Percentiles rank a stretch among this genome's conserved stretches.
These are phyloP conservation scores for Psephotus haematonotus DNA, from an alignment of 2,113 vertebrate genomes.

Conservation along the genomic window DNA sequence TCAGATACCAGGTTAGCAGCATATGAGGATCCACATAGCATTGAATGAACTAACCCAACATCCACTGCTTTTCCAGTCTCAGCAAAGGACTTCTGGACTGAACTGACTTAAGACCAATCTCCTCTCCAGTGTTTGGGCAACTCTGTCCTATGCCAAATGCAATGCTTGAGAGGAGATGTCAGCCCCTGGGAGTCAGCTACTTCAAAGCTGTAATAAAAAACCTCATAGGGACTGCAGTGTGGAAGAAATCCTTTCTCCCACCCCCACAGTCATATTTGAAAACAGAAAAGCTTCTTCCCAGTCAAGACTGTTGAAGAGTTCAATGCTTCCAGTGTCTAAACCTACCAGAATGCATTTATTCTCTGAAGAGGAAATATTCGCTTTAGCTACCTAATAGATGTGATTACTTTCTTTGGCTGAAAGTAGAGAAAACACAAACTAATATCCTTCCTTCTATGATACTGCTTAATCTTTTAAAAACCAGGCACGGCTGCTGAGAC, in stretches of 20 bases:
- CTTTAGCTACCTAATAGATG: neutral
- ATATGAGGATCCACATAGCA: neutral
- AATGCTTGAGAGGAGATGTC: neutral
- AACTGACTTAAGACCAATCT: neutral
- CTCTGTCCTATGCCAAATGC: neutral
- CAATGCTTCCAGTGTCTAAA: neutral
- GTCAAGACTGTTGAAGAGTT: neutral
- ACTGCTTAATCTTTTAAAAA: conserved; percentile 15
- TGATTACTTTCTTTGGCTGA: neutral
- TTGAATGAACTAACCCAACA: neutral
- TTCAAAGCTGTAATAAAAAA: neutral
- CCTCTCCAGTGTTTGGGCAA: neutral
- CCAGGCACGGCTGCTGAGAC: neutral
- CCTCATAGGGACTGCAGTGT: neutral
- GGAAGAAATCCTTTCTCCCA: neutral
- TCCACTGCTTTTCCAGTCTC: neutral
- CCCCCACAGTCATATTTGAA: neutral
- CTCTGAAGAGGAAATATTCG: neutral
- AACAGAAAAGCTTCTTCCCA: neutral
- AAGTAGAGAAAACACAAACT: conserved; percentile 2
- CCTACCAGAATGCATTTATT: neutral
- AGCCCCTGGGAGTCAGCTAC: neutral
- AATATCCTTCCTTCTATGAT: neutral
- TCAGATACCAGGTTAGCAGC: neutral
- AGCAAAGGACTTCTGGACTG: neutral